Evolutionary conservation across 2,888 invertebrate species (phyloP), one percentile per base, ranked within the genome.

Genomic region (Blera fallax): DNA sequence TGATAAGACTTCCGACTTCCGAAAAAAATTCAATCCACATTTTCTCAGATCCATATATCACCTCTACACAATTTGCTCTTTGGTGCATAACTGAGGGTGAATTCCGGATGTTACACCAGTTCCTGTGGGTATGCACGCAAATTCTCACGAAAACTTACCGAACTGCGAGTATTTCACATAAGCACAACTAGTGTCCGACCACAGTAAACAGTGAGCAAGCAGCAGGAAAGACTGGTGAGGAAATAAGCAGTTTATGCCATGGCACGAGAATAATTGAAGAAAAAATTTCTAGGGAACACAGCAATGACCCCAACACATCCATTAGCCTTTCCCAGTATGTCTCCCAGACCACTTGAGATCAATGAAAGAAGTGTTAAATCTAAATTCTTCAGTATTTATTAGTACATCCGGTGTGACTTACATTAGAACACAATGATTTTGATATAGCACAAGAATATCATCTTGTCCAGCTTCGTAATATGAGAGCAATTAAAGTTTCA

Each of bases 31-130:
- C 50, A 37, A 8, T 27, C 1, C 24, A 27, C n/a, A 16, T 40
- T 50, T 40, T 32, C 40, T 18, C 16, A 43, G 29, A 40, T n/a
- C 60, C 64, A 64, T 74, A 74, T 34, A 54, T 6, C 54, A 74
- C 45, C 32, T 34, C 32, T 34, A 18, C n/a, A 52, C 14, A 64
- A 65, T 43, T 65, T 74, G 74, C 18, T 54, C 54, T 8, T 45
- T 65, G 45, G 45, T 74, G 64, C 74, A 74, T 74, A n/a, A 74
- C 74, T 18, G 52, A 74, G 74, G 74, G 74, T 74, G 54, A 32
- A 62, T 54, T 54, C 74, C 74, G 74, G 74, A 74, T 65, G 64
- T 65, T 43, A 40, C 24, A 65, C 43, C 45, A 74, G 27, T 56
- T 74, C 37, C 54, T 64, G 64, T 52, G 52, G 52, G 40, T 50